phyloP scores from a whole-genome alignment of 2,797 vertebrate genomes.

The Phylloscopus collybita region DNA sequence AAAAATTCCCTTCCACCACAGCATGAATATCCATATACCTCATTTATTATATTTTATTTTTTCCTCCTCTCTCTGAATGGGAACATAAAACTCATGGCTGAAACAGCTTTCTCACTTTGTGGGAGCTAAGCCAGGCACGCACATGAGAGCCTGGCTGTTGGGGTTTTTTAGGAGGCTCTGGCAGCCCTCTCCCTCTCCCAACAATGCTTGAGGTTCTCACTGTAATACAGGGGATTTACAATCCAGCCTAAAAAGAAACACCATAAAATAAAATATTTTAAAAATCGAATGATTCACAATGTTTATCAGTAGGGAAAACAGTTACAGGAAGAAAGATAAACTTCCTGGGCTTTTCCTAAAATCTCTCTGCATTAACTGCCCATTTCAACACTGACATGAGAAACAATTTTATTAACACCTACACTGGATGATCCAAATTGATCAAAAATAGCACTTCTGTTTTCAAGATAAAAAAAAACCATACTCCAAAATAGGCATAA shows the following conservation, averaged over 20 bases:
- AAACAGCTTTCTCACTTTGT: accelerated
- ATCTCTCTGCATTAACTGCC: neutral
- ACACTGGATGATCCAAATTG: neutral
- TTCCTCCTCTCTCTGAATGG: neutral
- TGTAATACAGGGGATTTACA: accelerated
- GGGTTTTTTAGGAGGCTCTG: neutral
- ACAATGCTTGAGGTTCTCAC: neutral
- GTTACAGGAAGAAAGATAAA: neutral
- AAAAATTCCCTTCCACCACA: neutral
- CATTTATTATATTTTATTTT: neutral
- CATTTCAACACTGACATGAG: neutral
- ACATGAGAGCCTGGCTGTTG: neutral
- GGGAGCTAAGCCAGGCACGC: neutral
- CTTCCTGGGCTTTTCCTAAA: neutral
- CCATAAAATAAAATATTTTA: neutral
- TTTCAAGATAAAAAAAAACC: neutral
- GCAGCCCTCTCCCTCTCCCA: neutral
- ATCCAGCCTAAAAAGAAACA: neutral
- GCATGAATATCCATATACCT: neutral
- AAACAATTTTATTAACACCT: neutral
- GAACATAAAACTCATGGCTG: neutral
- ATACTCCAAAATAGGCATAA: neutral
- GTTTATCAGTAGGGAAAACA: neutral
- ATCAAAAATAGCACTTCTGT: neutral
- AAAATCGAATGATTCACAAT: neutral